phyloP scores from a whole-genome alignment of 1,140 invertebrate species.

The Arctopsyche grandis region DNA sequence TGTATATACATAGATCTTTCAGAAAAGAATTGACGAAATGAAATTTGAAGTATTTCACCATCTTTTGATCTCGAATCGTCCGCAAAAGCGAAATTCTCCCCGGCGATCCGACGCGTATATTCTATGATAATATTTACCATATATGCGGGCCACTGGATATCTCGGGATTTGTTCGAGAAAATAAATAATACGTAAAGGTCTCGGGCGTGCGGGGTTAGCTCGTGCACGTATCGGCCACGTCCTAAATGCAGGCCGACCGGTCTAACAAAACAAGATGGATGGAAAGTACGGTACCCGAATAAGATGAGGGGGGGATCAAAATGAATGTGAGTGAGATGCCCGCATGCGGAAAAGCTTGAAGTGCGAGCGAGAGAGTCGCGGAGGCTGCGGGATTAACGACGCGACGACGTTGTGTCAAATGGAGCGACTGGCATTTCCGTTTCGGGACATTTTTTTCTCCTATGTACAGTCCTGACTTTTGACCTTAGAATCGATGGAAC shows the following conservation, averaged over 20 bases:
- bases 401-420: neutral
- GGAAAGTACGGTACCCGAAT: slow-evolving; percentile 17
- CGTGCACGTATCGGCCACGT: slow-evolving; percentile 13
- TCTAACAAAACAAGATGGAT: slow-evolving; percentile 40
- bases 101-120: too few species aligned
- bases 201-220: neutral
- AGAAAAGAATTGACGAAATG: too few species aligned
- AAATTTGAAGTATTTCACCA: too few species aligned
- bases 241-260: slow-evolving; percentile 27
- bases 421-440: too few species aligned
- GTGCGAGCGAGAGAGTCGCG: neutral
- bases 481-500: too few species aligned
- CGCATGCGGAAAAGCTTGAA: neutral
- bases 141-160: slow-evolving; percentile 12
- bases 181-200: slow-evolving; percentile 38
- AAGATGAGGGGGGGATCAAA: neutral
- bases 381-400: neutral
- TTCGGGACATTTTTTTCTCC: too few species aligned
- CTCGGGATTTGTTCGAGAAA: slow-evolving; percentile 8
- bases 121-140: too few species aligned
- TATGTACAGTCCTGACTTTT: too few species aligned
- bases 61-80: too few species aligned
- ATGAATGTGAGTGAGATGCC: slow-evolving; percentile 5
- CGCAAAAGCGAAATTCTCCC: too few species aligned
- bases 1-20: too few species aligned